These are phyloP conservation scores for Synergus laeviventris DNA, from an alignment of 2,888 invertebrate species.

Conservation along the genomic window DNA sequence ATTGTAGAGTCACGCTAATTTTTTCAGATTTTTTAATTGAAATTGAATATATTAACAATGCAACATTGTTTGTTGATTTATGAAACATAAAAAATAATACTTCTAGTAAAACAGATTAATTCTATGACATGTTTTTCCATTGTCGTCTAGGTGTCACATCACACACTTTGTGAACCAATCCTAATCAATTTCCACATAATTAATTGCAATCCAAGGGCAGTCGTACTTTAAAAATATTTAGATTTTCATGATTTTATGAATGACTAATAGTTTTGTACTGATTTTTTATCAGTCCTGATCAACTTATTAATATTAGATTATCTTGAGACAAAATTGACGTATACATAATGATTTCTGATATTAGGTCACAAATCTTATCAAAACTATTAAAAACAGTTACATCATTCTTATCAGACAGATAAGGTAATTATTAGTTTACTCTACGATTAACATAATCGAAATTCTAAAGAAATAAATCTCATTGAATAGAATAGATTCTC, in stretches of 20 bases:
- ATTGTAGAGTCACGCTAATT: no score
- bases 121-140: no score
- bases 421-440: no score
- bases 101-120: no score
- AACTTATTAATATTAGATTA: neutral
- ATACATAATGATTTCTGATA: neutral
- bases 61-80: neutral
- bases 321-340: neutral
- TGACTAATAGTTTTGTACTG: neutral
- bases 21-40: no score
- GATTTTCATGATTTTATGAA: neutral
- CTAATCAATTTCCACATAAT: no score
- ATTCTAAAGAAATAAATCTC: neutral
- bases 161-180: no score
- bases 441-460: neutral
- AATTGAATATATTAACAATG: neutral
- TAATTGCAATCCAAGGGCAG: no score
- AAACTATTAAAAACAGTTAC: neutral
- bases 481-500: neutral
- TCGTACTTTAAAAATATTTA: no score
- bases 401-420: neutral
- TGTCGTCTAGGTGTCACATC: no score
- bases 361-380: neutral
- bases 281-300: neutral
- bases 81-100: neutral